Base-by-base conservation (phyloP, 2,888 invertebrate species). In the Ferrisia virgata region DNA sequence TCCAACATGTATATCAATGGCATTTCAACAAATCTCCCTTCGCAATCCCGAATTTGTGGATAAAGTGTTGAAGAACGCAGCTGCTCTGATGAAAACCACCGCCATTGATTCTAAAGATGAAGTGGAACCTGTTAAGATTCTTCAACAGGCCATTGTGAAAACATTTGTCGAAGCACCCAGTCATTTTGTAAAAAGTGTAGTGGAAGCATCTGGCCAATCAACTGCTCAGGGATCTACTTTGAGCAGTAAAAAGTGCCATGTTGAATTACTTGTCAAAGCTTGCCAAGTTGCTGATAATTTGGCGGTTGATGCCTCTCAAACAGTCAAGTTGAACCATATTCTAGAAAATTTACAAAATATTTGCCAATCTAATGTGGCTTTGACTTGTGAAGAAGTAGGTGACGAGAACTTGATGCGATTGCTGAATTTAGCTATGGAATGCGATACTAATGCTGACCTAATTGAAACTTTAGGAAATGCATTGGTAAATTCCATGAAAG, bases 81-180 rank as follows among this genome's bases (percentile, higher is more conserved):
- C 92, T 15, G 86, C 86, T 18, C 85, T 85, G 15, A 82, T 86
- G 84, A 72, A 85, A 82, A n/a, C n/a, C n/a, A n/a, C n/a, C n/a
- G n/a, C n/a, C n/a, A n/a, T n/a, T 0, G 91, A 90, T 87, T 6
- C 9, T 2, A 40, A 40, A 18, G 92, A 92, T 3, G 93, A 94
- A 86, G 90, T 91, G 84, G 92, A 92, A 87, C 93, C 93, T 0
- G 90, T 91, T 0, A 92, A 93, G 87, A 90, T 91, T 0, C 89
- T 94, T 25, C 92, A 93, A 87, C 92, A 91, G 87, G 92, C 93
- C 3, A 93, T 94, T n/a, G 92, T 93, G 0, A 89, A 91, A 72
- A 92, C 93, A 0, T 91, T 93, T 0, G 91, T 92, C 87, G 91
- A 92, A 87, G 90, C 91, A 0, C 92, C 93, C 87, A 91, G n/a